These are phyloP conservation scores for Ennomos quercinarius DNA, from an alignment of 2,888 invertebrate genomes.

Conservation along the genomic window DNA sequence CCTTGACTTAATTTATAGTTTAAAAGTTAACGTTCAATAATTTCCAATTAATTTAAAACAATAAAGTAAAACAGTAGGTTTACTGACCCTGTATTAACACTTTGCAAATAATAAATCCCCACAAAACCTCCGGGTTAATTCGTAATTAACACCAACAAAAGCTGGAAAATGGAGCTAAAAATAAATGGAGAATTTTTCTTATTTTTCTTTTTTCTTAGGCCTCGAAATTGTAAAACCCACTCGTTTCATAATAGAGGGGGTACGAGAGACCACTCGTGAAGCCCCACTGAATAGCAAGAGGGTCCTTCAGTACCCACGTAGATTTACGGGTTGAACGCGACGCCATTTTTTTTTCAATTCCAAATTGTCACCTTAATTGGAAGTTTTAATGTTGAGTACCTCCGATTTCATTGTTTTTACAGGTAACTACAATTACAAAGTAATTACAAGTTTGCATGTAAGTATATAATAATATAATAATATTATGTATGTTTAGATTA, in stretches of 20 bases:
- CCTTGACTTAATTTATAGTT: no score
- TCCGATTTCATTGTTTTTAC: conserved; percentile 5
- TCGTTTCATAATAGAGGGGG: conserved; percentile 66
- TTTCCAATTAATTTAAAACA: no score
- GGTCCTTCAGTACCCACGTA: conserved; percentile 53
- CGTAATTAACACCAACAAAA: conserved; percentile 34
- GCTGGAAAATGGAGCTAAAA: conserved; percentile 40
- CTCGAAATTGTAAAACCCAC: conserved; percentile 65
- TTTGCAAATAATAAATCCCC: no score
- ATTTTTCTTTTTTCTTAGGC: conserved; percentile 54
- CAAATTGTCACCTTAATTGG: conserved; percentile 47
- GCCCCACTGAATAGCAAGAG: conserved; percentile 58
- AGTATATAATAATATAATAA: no score
- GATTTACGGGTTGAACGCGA: conserved; percentile 58
- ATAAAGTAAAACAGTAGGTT: no score
- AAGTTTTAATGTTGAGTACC: conserved; percentile 13
- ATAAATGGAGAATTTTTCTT: conserved; percentile 48
- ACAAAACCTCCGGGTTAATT: no score
- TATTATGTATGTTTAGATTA: no score
- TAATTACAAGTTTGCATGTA: no score
- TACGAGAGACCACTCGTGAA: conserved; percentile 51
- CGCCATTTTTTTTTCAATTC: conserved; percentile 50
- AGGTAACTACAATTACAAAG: no score
- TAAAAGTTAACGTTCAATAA: no score
- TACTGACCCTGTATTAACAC: no score